Evolutionary conservation across 2,113 vertebrate species (phyloP), one percentile per base, ranked within the genome.

Genomic region (Rhynchomys soricoides): DNA sequence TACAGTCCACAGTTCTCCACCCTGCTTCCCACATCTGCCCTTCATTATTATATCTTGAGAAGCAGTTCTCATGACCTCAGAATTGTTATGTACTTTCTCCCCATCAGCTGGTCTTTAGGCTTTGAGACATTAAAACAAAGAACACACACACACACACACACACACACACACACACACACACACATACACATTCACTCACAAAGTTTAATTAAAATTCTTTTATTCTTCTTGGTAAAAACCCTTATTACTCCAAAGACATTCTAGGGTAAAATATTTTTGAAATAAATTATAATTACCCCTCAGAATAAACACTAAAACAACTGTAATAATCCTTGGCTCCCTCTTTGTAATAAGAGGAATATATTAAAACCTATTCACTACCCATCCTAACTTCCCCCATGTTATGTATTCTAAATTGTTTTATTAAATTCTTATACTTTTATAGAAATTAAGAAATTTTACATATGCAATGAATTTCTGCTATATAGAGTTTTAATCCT

Each of bases 301-400:
- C 24, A 89, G 68, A 95, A 89, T 59, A 93, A 93, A 89, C 70
- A 85, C 2, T 64, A n/a, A 90, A 75, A 52, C 15, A 81, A 95
- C 43, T 55, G 37, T 57, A 37, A 24, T 4, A 70, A 15, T 64
- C 19, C 1, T 19, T 85, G 13, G 2, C 5, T 37, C 7, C 22
- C 74, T 59, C n/a, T 75, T 50, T 50, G 48, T 11, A 78, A 40
- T 83, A 52, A n/a, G n/a, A n/a, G n/a, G n/a, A n/a, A n/a, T n/a
- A n/a, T n/a, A n/a, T n/a, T n/a, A 78, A 22, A 71, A 89, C 48
- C 19, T 68, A 21, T 31, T n/a, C 13, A 77, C 0, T 50, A 43
- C 26, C 29, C 11, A 57, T 79, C 64, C 22, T 21, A 73, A 8
- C 15, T 50, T 64, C 74, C 55, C 34, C 2, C 3, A 40, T 57